Evolutionary conservation across 2,797 vertebrate genomes (phyloP).

Genomic region (Myotis pilosus): DNA sequence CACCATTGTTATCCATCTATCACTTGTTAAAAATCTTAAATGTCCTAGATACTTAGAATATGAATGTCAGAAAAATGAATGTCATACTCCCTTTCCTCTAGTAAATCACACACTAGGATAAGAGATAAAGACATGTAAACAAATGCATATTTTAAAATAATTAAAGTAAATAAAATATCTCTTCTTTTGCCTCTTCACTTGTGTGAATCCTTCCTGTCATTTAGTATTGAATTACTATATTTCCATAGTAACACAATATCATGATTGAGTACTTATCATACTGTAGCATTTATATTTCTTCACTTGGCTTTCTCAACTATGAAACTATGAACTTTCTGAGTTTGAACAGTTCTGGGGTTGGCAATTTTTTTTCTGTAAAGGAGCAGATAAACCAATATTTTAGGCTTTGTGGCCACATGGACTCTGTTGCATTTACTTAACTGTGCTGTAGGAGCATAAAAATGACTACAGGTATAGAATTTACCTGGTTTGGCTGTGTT

Average conservation of each 20-base stretch:
- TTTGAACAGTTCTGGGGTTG: background rate
- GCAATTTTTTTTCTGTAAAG: background rate
- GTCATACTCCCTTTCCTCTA: background rate
- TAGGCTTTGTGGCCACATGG: background rate
- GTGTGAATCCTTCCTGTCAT: constrained; percentile 22
- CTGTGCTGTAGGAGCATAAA: background rate
- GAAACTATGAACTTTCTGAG: background rate
- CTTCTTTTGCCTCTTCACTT: background rate
- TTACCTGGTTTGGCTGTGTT: background rate
- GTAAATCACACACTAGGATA: constrained; percentile 25
- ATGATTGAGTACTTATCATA: background rate
- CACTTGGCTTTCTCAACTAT: background rate
- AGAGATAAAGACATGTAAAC: constrained; percentile 22
- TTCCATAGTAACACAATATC: constrained; percentile 3
- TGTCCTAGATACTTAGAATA: background rate
- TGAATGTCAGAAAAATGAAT: constrained; percentile 4
- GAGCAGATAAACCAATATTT: constrained; percentile 4
- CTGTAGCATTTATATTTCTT: background rate
- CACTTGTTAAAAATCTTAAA: constrained; percentile 47
- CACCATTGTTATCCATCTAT: background rate
- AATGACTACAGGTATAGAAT: background rate
- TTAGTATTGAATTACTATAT: background rate
- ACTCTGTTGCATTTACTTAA: background rate
- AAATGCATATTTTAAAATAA: constrained; percentile 9
- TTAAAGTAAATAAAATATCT: constrained; percentile 32